Base-by-base conservation (phyloP, 2,113 vertebrate genomes). In the Gallinago jamesoni region DNA sequence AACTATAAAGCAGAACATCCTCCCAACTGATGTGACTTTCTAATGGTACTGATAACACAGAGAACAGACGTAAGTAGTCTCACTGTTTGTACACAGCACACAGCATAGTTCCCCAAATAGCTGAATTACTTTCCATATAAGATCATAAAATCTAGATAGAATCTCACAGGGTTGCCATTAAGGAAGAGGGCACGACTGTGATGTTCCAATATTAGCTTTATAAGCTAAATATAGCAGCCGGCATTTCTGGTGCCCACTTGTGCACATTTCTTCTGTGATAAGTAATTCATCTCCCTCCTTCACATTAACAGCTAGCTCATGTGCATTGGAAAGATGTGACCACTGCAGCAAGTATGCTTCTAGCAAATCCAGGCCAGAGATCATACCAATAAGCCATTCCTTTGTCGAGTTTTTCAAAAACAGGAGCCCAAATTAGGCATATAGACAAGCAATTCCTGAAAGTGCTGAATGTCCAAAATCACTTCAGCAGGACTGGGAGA, bases 81-180 rank as follows among this genome's bases (percentile, higher is more conserved):
- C 84, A 69, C 45, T 92, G 80, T 96, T 96, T 96, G 88, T 70
- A 69, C 90, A 94, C 67, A 94, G 86, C 77, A 87, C 91, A 79
- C 48, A 76, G 62, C 70, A 66, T 27, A 96, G 66, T 16, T 92
- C 70, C 60, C 57, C 81, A 85, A 91, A 96, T 87, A 94, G 94
- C 92, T 89, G 89, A 87, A 94, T 95, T 96, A 59, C 86, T 97
- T 95, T 87, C 96, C 94, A 83, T 96, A 95, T 96, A 95, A 94
- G 95, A 95, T 85, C 91, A 95, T 94, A 94, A 95, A 96, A 95
- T 83, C 81, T 48, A 94, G 84, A 91, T 89, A 95, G 94, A 91
- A 45, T 89, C 91, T 90, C 87, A 74, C 50, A 92, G 74, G 28
- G 70, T 50, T 96, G 70, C 77, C 59, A 87, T 92, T 79, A 91